Percentiles rank a stretch among this genome's conserved stretches.
Evolutionary conservation across 2,797 vertebrate species (phyloP).

Genomic region (Oophaga sylvatica): DNA sequence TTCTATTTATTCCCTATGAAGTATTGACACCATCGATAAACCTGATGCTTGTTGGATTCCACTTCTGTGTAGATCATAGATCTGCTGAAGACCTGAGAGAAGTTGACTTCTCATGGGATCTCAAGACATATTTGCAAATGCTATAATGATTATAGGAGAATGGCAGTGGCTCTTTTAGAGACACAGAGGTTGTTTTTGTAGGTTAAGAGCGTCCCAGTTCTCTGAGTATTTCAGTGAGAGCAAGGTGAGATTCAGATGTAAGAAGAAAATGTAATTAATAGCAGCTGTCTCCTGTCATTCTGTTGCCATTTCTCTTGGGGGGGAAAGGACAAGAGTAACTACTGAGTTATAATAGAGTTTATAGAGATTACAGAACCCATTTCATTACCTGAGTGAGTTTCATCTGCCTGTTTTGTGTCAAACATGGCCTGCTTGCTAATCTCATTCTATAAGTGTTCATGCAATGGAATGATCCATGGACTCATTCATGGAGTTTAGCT

Average conservation of each 20-base stretch:
- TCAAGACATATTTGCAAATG: background rate
- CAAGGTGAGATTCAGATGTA: conserved; percentile 46
- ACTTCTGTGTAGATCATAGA: background rate
- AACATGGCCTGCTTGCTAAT: conserved; percentile 50
- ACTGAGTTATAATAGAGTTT: conserved; percentile 56
- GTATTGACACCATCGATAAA: background rate
- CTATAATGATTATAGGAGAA: background rate
- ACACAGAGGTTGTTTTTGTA: conserved; percentile 3
- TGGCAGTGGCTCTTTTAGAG: background rate
- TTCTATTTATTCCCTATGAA: background rate
- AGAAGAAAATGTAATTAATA: conserved; percentile 53
- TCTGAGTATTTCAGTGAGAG: conserved; percentile 17
- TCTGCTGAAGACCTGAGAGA: background rate
- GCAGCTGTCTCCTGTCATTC: conserved; percentile 50
- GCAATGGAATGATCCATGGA: conserved; percentile 43
- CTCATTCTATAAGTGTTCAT: conserved; percentile 49
- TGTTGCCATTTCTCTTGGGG: conserved; percentile 48
- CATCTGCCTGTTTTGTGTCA: conserved; percentile 53
- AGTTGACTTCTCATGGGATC: background rate
- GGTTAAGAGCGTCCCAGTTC: conserved; percentile 3
- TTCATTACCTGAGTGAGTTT: conserved; percentile 53
- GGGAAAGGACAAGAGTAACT: conserved; percentile 49
- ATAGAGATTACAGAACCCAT: conserved; percentile 55
- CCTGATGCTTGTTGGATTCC: background rate
- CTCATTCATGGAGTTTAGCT: conserved; percentile 36